Base-by-base conservation (phyloP, 2,888 invertebrate species). In the Leistus spinibarbis region DNA sequence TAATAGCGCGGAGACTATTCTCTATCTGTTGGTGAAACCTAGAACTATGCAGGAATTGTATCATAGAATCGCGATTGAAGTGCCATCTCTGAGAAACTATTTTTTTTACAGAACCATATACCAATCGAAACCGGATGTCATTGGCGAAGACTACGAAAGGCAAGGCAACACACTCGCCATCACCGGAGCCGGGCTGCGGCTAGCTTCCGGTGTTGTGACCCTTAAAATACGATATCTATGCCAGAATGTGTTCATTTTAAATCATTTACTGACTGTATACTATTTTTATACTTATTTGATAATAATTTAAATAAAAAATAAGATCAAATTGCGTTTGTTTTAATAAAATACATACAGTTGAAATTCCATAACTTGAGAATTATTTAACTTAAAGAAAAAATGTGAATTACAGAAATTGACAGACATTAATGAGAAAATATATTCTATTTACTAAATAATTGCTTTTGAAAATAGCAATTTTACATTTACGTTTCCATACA, bases 101-200 rank as follows among this genome's bases (percentile, higher is more conserved):
- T 60, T 77, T 69, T 65, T 78, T 80, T 81, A 65, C 67, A 82
- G 82, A 81, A 81, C 69, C 20, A 40, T 69, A 75, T 80, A 23
- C 80, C 81, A 19, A 80, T 79, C 9, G 80, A 82, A 77, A 80
- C 82, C 20, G 84, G 83, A 3, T 85, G 85, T 71, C 80, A 81
- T 65, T 85, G 85, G 85, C 81, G 81, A 65, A 82, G 64, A 17
- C 3, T 64, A 64, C 23, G 64, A 3, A 64, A 64, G 27, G 23
- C 20, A 5, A 20, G 27, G 23, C 23, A 23, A 24, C 27, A 23
- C 13, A 23, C 22, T 7, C 23, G 64, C n/a, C 27, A 64, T 64
- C 27, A 64, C 13, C 64, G 64, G 20, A 64, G 64, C 27, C 1
- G 17, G 9, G 17, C 24, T 13, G 64, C 23, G 13, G 13, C 64